phyloP scores from a whole-genome alignment of 2,797 vertebrate species.

The Enteromius paludinosus region DNA sequence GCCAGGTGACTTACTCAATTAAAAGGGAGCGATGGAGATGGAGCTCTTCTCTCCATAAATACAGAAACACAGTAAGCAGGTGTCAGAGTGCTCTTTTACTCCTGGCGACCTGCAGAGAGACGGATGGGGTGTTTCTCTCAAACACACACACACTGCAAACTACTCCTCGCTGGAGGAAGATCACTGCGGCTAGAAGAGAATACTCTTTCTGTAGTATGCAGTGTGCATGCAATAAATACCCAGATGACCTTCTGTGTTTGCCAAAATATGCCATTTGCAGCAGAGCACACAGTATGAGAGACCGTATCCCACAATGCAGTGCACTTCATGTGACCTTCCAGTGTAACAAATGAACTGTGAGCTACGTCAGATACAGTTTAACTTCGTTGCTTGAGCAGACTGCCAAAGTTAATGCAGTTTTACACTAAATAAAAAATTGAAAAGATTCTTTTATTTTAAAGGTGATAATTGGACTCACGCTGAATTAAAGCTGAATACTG shows the following conservation, averaged over 20 bases:
- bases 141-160: not conserved
- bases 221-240: not conserved
- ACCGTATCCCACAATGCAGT: conserved; percentile 2
- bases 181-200: not conserved
- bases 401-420: not conserved
- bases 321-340: conserved; percentile 2
- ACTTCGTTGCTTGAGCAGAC: not conserved
- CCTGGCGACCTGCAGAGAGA: conserved; percentile 3
- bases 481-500: not conserved
- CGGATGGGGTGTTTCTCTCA: conserved; percentile 19
- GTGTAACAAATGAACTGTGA: not conserved
- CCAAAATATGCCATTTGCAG: not conserved
- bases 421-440: not conserved
- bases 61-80: conserved; percentile 18
- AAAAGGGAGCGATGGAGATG: conserved; percentile 55
- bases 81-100: not conserved
- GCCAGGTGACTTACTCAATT: conserved; percentile 72
- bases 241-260: not conserved
- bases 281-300: not conserved
- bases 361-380: not conserved
- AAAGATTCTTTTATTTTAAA: not conserved
- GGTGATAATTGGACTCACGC: not conserved
- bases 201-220: not conserved
- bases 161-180: not conserved
- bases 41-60: conserved; percentile 12